phyloP scores from a whole-genome alignment of 2,113 vertebrate genomes.

The Otocyon megalotis region DNA sequence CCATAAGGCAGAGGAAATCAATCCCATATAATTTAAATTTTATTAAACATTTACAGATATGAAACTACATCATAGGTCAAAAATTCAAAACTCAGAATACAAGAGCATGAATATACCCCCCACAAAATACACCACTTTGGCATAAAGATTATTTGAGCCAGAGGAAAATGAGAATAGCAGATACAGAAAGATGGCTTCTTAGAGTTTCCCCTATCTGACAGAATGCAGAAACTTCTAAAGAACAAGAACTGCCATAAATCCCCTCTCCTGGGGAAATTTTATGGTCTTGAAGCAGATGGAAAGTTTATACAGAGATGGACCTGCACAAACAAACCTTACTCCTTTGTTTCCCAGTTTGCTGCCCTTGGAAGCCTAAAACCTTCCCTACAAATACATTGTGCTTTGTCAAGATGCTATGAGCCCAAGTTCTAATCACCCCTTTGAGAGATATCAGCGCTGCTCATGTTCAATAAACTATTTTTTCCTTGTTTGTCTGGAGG shows the following conservation, averaged over 20 bases:
- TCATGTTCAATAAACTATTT: background rate
- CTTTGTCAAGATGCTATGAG: background rate
- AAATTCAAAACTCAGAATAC: background rate
- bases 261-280: background rate
- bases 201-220: background rate
- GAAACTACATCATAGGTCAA: background rate
- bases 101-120: background rate
- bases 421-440: background rate
- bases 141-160: background rate
- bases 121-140: background rate
- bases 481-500: background rate
- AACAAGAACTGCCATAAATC: background rate
- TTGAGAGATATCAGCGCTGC: background rate
- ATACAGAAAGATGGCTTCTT: background rate
- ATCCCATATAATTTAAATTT: background rate
- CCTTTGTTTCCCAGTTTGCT: background rate
- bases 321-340: background rate
- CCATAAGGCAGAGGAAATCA: background rate
- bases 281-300: background rate
- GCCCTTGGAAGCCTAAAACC: background rate
- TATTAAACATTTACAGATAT: background rate
- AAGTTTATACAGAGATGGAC: background rate
- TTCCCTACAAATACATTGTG: background rate
- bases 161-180: background rate
- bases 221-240: background rate